Evolutionary conservation across 2,113 vertebrate genomes (phyloP).

Genomic region (Phoenicopterus ruber): DNA sequence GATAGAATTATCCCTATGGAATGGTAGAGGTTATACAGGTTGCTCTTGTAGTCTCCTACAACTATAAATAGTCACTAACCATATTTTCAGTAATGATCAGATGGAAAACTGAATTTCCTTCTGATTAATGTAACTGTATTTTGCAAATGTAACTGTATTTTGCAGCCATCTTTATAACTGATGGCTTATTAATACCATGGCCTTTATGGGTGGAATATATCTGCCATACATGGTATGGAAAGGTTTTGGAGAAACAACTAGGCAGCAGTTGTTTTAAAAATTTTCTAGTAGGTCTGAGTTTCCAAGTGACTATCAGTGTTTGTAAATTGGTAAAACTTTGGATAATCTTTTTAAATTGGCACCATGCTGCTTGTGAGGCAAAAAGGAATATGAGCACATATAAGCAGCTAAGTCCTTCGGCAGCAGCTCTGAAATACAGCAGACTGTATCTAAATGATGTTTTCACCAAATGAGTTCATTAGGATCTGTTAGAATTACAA

Average conservation of each 20-base stretch:
- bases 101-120: slow-evolving; percentile 3
- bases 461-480: neutral
- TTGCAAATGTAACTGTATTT: neutral
- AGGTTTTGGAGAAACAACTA: neutral
- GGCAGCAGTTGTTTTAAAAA: neutral
- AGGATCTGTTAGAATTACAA: neutral
- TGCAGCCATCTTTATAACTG: neutral
- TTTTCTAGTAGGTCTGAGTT: neutral
- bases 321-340: neutral
- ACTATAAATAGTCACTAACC: neutral
- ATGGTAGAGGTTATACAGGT: neutral
- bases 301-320: neutral
- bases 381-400: neutral
- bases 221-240: neutral
- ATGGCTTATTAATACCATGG: neutral
- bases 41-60: neutral
- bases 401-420: neutral
- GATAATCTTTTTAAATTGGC: neutral
- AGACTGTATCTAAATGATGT: neutral
- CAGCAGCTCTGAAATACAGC: neutral
- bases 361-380: neutral
- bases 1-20: neutral
- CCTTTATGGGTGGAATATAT: neutral
- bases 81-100: neutral
- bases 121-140: neutral